These are phyloP conservation scores for Gadus macrocephalus DNA, from an alignment of 2,113 vertebrate genomes.

Conservation along the genomic window DNA sequence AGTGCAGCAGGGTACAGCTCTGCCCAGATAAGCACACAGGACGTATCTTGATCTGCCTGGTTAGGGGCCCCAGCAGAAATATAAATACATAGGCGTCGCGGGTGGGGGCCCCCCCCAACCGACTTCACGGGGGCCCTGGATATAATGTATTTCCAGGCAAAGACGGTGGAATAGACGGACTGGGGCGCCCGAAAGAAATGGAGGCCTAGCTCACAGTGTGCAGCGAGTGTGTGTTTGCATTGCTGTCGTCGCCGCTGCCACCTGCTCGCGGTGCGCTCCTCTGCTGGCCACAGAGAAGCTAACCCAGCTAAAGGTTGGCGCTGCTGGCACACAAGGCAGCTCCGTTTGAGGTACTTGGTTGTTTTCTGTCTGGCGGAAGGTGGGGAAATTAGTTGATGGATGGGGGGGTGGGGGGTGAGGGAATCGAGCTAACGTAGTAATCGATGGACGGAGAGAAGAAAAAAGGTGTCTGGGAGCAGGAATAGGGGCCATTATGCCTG, in stretches of 20 bases:
- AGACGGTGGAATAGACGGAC: neutral
- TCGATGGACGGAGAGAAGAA: conserved; percentile 46
- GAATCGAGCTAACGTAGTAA: conserved; percentile 65
- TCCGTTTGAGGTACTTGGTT: conserved; percentile 59
- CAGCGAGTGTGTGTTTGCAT: conserved; percentile 44
- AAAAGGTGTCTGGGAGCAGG: conserved; percentile 61
- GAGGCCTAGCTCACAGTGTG: conserved; percentile 36
- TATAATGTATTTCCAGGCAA: conserved; percentile 48
- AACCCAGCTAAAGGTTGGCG: conserved; percentile 39
- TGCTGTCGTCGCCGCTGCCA: conserved; percentile 57
- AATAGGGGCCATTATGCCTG: conserved; percentile 66
- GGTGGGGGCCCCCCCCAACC: conserved; percentile 33
- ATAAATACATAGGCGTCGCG: conserved; percentile 27
- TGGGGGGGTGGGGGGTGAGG: conserved; percentile 19
- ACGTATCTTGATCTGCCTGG: conserved; percentile 60
- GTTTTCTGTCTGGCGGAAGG: conserved; percentile 35
- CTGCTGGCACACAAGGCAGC: conserved; percentile 50
- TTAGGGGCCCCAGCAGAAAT: conserved; percentile 47
- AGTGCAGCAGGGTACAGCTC: conserved; percentile 14
- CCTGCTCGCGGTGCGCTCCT: conserved; percentile 54
- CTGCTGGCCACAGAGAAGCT: conserved; percentile 56
- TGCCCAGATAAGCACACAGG: conserved; percentile 56
- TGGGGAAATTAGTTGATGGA: conserved; percentile 20
- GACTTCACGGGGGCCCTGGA: conserved; percentile 50
- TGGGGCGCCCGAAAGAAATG: too few species aligned